These are phyloP conservation scores for Lasioglossum figueresi DNA, from an alignment of 2,888 invertebrate genomes.

Conservation along the genomic window DNA sequence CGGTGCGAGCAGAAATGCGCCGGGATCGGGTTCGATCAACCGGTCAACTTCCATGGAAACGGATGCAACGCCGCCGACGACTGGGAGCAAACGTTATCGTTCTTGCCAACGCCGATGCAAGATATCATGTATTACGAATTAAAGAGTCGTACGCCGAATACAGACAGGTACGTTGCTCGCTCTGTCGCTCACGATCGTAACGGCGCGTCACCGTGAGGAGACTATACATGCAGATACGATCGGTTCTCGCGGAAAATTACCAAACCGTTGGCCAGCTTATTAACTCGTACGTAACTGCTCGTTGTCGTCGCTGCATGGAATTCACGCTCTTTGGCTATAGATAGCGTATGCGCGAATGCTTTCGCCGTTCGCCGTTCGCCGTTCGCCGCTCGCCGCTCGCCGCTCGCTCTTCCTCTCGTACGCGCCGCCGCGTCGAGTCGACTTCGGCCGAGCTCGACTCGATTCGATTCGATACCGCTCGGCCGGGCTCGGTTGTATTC, in stretches of 20 bases:
- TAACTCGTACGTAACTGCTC: neutral
- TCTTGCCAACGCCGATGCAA: conserved; percentile 85
- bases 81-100: conserved; percentile 86
- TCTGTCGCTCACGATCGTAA: neutral
- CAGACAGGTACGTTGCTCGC: conserved; percentile 85
- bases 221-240: neutral
- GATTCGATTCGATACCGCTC: neutral
- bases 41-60: conserved; percentile 44
- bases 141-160: conserved; percentile 87
- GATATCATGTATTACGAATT: conserved; percentile 88
- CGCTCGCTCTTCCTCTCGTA: neutral
- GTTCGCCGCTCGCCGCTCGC: neutral
- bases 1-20: conserved; percentile 27
- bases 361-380: neutral
- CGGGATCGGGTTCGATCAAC: conserved; percentile 11
- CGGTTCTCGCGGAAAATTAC: neutral
- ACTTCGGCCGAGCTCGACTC: neutral
- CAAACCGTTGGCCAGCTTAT: neutral
- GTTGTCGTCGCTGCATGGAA: neutral
- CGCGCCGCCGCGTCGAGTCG: neutral
- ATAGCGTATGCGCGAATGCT: conserved; percentile 7
- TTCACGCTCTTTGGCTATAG: conserved; percentile 10
- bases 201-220: too few species aligned
- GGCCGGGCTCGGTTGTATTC: neutral
- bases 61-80: conserved; percentile 83